Percentiles rank a stretch among this genome's conserved stretches.
Conservation (phyloP, 2,113 vertebrate species). For the Pseudorhombus dupliciocellatus region DNA sequence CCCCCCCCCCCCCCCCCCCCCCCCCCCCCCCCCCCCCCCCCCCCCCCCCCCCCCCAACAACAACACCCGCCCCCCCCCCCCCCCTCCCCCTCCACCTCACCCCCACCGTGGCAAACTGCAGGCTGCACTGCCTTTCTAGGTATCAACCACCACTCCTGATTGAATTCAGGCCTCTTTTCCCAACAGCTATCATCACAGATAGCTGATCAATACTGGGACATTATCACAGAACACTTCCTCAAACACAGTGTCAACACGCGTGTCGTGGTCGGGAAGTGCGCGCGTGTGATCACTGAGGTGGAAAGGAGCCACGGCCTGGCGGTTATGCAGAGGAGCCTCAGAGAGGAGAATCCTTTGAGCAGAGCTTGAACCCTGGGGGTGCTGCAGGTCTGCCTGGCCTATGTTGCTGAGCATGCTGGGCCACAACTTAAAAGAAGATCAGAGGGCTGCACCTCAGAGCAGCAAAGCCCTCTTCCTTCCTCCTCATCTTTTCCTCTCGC, state of each 20-base stretch:
- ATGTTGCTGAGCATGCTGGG: slow-evolving; percentile 69
- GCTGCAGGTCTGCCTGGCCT: slow-evolving; percentile 61
- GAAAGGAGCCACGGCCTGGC: slow-evolving; percentile 59
- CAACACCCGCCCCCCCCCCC: no score
- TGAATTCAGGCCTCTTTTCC: slow-evolving; percentile 70
- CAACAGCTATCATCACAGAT: slow-evolving; percentile 72
- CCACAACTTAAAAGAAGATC: slow-evolving; percentile 75
- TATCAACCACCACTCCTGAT: slow-evolving; percentile 65
- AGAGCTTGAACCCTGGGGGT: slow-evolving; percentile 64
- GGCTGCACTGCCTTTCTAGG: slow-evolving; percentile 46
- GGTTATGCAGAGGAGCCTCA: slow-evolving; percentile 34
- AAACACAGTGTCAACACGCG: slow-evolving; percentile 76
- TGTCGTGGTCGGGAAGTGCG: slow-evolving; percentile 43
- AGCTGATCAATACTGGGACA: slow-evolving; percentile 77
- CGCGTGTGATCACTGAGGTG: slow-evolving; percentile 70
- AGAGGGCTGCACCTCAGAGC: slow-evolving; percentile 64
- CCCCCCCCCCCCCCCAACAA: no score
- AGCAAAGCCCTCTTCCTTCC: slow-evolving; percentile 59
- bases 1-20: neutral
- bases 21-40: no score
- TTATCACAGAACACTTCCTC: slow-evolving; percentile 78
- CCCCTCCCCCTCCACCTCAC: no score
- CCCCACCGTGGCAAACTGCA: neutral
- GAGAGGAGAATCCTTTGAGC: slow-evolving; percentile 62
- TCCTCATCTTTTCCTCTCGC: slow-evolving; percentile 44